Conservation (phyloP, 1,140 invertebrate genomes). For the Drosophila funebris region DNA sequence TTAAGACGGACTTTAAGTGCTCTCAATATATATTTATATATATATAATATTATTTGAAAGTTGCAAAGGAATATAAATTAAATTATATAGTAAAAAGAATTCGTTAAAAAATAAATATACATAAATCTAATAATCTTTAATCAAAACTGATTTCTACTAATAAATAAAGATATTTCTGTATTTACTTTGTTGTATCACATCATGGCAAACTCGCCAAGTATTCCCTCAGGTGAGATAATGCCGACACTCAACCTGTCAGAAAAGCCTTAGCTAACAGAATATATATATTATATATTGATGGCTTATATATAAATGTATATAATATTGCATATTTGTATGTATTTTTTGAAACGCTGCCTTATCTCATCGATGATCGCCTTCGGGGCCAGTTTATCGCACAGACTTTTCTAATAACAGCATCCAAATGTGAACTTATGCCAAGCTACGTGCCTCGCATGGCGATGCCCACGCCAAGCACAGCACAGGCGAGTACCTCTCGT, state of each 20-base stretch:
- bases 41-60: too few relatives aligned
- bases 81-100: too few relatives aligned
- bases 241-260: background rate
- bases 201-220: background rate
- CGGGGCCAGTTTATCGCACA: slow-evolving; percentile 69
- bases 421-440: slow-evolving; percentile 77
- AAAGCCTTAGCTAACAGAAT: background rate
- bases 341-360: slow-evolving; percentile 46
- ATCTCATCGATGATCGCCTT: slow-evolving; percentile 72
- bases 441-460: slow-evolving; percentile 67
- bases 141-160: too few relatives aligned
- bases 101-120: too few relatives aligned
- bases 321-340: too few relatives aligned
- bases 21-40: too few relatives aligned
- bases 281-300: too few relatives aligned
- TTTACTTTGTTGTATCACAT: background rate
- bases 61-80: too few relatives aligned
- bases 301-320: too few relatives aligned
- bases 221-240: background rate
- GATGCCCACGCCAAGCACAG: slow-evolving; percentile 22
- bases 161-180: too few relatives aligned
- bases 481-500: background rate
- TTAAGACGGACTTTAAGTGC: too few relatives aligned
- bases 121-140: too few relatives aligned
- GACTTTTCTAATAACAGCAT: slow-evolving; percentile 80